A percentile compares a stretch with the other conserved stretches of the same genome.
These are phyloP conservation scores for Nymphalis c-album DNA, from an alignment of 2,888 invertebrate species.

Conservation along the genomic window DNA sequence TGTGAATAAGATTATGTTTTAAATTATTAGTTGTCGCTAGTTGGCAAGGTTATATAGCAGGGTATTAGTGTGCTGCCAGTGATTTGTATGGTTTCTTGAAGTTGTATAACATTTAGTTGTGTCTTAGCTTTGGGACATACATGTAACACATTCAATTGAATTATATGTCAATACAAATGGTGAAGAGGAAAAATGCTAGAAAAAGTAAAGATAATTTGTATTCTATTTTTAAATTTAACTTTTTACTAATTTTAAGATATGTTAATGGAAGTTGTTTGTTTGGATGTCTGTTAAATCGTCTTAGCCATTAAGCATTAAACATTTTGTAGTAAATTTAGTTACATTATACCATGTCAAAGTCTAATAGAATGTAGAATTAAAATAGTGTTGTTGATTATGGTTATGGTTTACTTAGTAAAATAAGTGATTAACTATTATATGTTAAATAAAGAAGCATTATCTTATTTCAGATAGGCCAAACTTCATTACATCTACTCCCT, in stretches of 20 bases:
- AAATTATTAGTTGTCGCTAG: not conserved
- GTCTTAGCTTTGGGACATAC: not conserved
- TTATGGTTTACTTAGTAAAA: too few relatives aligned
- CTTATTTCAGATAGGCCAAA: slow-evolving; percentile 58
- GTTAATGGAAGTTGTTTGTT: too few relatives aligned
- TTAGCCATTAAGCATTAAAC: too few relatives aligned
- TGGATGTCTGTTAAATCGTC: too few relatives aligned
- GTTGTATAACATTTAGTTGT: slow-evolving; percentile 35
- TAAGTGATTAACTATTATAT: slow-evolving; percentile 1
- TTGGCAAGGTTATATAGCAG: not conserved
- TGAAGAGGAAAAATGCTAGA: slow-evolving; percentile 38
- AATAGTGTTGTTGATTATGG: too few relatives aligned
- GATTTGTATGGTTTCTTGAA: slow-evolving; percentile 42
- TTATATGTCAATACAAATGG: slow-evolving; percentile 31
- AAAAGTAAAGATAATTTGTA: slow-evolving; percentile 32
- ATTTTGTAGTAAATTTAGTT: too few relatives aligned
- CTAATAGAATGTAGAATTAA: too few relatives aligned
- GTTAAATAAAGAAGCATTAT: not conserved
- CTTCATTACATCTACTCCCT: slow-evolving; percentile 60
- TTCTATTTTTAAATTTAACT: not conserved
- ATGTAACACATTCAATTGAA: slow-evolving; percentile 9
- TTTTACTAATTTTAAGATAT: too few relatives aligned
- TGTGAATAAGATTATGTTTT: not conserved
- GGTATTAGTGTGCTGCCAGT: slow-evolving; percentile 5
- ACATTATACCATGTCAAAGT: too few relatives aligned